Conservation (phyloP, 1,140 invertebrate species). For the Drosophila bifasciata region DNA sequence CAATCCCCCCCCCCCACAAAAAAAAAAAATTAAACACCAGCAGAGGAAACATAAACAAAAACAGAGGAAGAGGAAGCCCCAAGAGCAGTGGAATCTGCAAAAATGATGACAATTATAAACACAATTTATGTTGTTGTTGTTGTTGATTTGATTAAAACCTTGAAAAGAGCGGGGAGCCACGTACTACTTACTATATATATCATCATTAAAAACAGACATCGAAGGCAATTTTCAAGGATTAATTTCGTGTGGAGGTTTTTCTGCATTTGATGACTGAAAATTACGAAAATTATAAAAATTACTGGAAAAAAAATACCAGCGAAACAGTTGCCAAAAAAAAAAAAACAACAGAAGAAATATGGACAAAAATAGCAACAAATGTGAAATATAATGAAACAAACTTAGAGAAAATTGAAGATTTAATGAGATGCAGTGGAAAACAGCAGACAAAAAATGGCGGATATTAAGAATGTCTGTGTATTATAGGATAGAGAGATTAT, state of each 20-base stretch:
- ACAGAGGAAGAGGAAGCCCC: background rate
- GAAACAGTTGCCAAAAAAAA: background rate
- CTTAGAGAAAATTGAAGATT: too few species aligned
- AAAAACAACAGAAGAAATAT: background rate
- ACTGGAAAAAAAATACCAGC: constrained; percentile 9
- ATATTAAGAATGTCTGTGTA: too few species aligned
- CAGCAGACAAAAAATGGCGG: too few species aligned
- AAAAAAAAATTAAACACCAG: background rate
- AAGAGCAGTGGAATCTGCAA: constrained; percentile 2
- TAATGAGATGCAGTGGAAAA: too few species aligned
- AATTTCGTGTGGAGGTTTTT: background rate
- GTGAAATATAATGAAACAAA: background rate
- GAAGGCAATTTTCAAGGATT: constrained; percentile 42
- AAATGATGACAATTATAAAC: constrained; percentile 73
- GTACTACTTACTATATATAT: too few species aligned
- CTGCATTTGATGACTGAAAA: constrained; percentile 48
- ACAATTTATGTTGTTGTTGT: constrained; percentile 64
- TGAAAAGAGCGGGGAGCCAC: constrained; percentile 6
- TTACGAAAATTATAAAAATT: constrained; percentile 21
- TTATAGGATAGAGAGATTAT: too few species aligned
- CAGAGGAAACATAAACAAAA: background rate
- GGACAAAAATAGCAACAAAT: constrained; percentile 9
- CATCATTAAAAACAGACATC: constrained; percentile 72
- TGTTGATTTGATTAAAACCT: constrained; percentile 58
- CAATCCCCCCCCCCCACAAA: too few species aligned